Base-by-base conservation (phyloP, 1,140 invertebrate species). In the Cryptotermes secundus region DNA sequence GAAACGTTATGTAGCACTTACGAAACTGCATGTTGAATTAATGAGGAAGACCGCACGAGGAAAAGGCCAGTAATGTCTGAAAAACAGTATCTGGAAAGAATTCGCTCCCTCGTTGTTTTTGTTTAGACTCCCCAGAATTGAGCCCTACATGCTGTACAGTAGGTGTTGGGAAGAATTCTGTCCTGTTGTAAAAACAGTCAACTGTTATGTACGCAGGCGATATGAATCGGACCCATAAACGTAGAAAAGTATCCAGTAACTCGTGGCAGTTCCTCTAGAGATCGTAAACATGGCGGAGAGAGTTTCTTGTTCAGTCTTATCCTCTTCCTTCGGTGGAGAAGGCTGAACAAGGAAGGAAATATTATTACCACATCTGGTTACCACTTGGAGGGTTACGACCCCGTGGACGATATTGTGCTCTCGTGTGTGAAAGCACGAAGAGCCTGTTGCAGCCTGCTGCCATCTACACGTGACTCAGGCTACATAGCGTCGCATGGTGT, bases 171-270 rank as follows among this genome's bases (percentile, higher is more conserved):
- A 72, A 72, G n/a, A 72, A 72, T 72, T 72, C 59, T 31, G 59
- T 7, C 6, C 59, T 10, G 59, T 72, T 72, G 59, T 72, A 31
- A 72, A 72, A 72, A 26, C 26, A 72, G 1, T 7, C 59, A 31
- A 72, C 26, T 72, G n/a, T 31, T 2, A 72, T 72, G 59, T 31
- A 72, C 59, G 31, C 59, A 31, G 59, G 31, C 9, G 26, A 72
- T 31, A 72, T 7, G 59, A 72, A 72, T 72, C 59, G 7, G n/a
- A 31, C n/a, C 26, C 59, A 31, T 72, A 72, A 72, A 72, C 26
- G n/a, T 72, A 26, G 59, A 31, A n/a, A 72, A 72, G 59, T 72
- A 72, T n/a, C 59, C 59, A 72, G 16, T 72, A 72, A 72, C 59
- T 72, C 59, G 14, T 72, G 26, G n/a, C 26, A 72, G 59, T 72